Conservation (phyloP, 2,113 vertebrate species). For the Corydoras sp. region DNA sequence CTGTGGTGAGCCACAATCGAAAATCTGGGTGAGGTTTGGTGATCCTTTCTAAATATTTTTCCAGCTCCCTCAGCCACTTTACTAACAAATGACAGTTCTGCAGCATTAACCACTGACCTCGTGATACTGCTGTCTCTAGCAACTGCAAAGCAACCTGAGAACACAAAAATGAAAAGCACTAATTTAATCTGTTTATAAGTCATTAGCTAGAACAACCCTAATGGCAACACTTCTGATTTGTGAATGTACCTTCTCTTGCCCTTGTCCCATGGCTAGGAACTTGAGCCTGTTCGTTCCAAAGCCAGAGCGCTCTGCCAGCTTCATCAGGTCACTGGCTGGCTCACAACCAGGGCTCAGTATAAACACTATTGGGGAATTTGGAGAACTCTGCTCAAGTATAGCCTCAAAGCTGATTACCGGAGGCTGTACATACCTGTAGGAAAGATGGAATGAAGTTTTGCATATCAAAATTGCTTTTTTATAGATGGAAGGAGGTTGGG, state of each 20-base stretch:
- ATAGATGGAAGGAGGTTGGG: background rate
- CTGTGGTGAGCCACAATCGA: constrained; percentile 94
- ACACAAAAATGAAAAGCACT: background rate
- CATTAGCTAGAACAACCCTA: background rate
- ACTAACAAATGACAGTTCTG: constrained; percentile 95
- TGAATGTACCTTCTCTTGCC: constrained; percentile 82
- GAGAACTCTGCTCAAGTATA: constrained; percentile 84
- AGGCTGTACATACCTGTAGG: constrained; percentile 85
- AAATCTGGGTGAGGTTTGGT: constrained; percentile 79
- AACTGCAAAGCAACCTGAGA: constrained; percentile 82
- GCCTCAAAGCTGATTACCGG: constrained; percentile 87
- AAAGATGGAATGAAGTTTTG: constrained; percentile 3
- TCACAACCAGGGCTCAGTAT: constrained; percentile 93
- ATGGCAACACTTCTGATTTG: background rate
- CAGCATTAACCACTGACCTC: constrained; percentile 89
- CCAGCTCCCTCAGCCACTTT: constrained; percentile 84
- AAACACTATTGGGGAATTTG: constrained; percentile 85
- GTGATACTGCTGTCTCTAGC: constrained; percentile 69
- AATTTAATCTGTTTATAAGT: background rate
- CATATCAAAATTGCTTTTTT: background rate
- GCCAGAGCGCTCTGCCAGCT: constrained; percentile 77
- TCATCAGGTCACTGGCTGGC: constrained; percentile 85
- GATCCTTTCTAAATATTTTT: constrained; percentile 84
- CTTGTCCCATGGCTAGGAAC: constrained; percentile 95
- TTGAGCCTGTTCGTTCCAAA: constrained; percentile 81